phyloP scores from a whole-genome alignment of 1,140 invertebrate species.

The Aphis craccivora region DNA sequence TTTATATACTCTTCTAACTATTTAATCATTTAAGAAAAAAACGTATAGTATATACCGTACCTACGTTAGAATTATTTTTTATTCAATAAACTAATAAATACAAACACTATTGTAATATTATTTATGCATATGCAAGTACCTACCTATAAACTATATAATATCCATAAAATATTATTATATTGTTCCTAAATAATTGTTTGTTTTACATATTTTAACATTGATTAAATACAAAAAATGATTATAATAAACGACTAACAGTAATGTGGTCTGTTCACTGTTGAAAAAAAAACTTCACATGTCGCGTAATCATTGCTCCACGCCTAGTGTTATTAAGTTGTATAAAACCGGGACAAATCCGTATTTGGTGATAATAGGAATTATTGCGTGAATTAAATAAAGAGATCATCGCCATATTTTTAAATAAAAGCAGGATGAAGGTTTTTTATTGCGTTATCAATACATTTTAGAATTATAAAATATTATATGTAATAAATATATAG shows the following conservation, averaged over 20 bases:
- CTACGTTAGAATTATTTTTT: neutral
- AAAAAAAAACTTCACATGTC: neutral
- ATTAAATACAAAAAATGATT: neutral
- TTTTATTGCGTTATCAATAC: neutral
- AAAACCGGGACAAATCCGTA: slow-evolving; percentile 13
- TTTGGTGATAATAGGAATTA: slow-evolving; percentile 5
- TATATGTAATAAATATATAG: neutral
- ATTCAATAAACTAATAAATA: neutral
- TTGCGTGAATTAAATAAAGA: slow-evolving; percentile 13
- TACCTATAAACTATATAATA: too few relatives aligned
- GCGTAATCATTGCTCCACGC: neutral
- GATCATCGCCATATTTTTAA: neutral
- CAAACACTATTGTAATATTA: neutral
- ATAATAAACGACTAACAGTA: neutral
- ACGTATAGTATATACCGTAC: neutral
- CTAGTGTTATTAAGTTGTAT: neutral
- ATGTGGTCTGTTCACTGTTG: neutral
- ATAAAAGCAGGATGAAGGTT: neutral
- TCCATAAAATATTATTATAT: neutral
- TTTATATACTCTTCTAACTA: neutral
- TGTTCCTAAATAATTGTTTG: neutral
- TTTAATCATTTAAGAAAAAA: neutral
- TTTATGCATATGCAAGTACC: neutral
- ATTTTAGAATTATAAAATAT: neutral
- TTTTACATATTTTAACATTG: neutral